phyloP scores from a whole-genome alignment of 2,113 vertebrate species.

The Dromiciops gliroides region DNA sequence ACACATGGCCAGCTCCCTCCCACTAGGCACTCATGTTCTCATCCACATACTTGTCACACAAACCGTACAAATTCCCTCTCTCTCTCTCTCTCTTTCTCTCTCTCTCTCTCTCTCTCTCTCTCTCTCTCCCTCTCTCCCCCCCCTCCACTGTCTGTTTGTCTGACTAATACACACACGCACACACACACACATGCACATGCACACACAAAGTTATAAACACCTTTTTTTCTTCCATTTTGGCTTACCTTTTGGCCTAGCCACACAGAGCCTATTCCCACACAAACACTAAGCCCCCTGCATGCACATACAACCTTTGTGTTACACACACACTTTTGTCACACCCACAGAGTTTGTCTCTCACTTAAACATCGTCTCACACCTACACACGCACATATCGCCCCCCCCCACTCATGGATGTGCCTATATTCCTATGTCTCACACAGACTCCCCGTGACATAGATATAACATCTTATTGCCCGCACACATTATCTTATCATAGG shows the following conservation, averaged over 20 bases:
- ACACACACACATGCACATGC: neutral
- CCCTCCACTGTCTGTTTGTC: neutral
- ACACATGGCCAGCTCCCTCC: slow-evolving; percentile 47
- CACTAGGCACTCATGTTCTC: neutral
- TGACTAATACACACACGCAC: neutral
- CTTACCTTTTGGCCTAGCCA: neutral
- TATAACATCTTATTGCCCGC: neutral
- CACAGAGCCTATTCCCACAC: neutral
- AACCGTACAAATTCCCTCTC: neutral
- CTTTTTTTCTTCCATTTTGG: neutral
- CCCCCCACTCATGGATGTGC: neutral
- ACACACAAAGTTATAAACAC: neutral
- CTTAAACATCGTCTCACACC: neutral
- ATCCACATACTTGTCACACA: neutral
- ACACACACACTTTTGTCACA: slow-evolving; percentile 26
- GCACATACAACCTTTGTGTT: neutral
- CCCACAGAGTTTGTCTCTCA: neutral
- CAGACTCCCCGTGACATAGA: neutral
- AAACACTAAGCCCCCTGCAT: too few relatives aligned
- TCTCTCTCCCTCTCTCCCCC: too few relatives aligned
- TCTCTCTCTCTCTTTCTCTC: neutral
- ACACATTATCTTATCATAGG: neutral
- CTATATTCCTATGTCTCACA: slow-evolving; percentile 12
- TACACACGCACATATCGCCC: neutral
- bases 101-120: too few relatives aligned